Evolutionary conservation across 2,797 vertebrate genomes (phyloP), one percentile per base, ranked within the genome.

Genomic region (Melopsittacus undulatus): DNA sequence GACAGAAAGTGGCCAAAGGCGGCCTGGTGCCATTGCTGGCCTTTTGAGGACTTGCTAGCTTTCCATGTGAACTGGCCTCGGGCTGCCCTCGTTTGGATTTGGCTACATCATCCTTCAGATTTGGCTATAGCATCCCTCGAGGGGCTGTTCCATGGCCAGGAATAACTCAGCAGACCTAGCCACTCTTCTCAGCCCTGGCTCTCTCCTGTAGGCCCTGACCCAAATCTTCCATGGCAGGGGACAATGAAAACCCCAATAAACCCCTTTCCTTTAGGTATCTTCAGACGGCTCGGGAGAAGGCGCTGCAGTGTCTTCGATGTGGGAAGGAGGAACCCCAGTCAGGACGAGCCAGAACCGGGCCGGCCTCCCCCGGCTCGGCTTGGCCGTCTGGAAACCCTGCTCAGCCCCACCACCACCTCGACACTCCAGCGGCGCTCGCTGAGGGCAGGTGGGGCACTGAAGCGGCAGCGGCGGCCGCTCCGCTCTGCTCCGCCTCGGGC

Each of bases 291-390:
- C 13, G 20, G 38, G 34, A 7, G 21, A 29, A 89, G 13, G 36
- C 4, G 10, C 51, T 10, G 63, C 27, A 3, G 30, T 0, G 16
- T 10, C 45, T 51, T 34, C 21, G 1, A 5, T 4, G 21, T 0
- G 56, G 5, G 45, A 22, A 63, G 42, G 5, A 43, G 21, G 9
- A 49, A 23, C 10, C 4, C 6, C 5, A 0, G 22, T 34, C 32
- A 45, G 29, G 42, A 16, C 4, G 2, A 32, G 22, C n/a, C 51
- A 54, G 57, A 45, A 30, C 8, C 3, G 22, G n/a, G 3, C 10
- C 20, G 4, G 13, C 22, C 14, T 23, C 38, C 40, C 10, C 29
- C 11, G 24, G 6, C 40, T 46, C 21, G 20, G 36, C 36, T 13
- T 23, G 4, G 68, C 15, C 26, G 5, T 20, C 30, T 56, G 51